phyloP scores from a whole-genome alignment of 2,888 invertebrate genomes.

The Adela reaumurella region DNA sequence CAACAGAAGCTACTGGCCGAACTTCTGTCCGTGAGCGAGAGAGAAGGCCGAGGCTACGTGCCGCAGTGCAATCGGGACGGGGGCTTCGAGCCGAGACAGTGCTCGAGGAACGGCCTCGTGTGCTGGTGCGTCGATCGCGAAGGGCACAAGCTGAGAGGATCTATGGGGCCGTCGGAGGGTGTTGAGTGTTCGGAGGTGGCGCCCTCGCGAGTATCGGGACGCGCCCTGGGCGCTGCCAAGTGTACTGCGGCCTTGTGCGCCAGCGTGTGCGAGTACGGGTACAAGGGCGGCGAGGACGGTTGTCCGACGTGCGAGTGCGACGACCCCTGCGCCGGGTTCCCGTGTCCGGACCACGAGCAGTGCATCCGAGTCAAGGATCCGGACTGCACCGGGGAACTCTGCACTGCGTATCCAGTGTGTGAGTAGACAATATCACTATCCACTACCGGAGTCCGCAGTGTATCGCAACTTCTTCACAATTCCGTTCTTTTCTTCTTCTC shows the following conservation, averaged over 20 bases:
- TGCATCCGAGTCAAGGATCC: conserved; percentile 72
- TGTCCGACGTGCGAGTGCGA: conserved; percentile 85
- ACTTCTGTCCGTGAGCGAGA: conserved; percentile 70
- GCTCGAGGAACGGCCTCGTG: conserved; percentile 79
- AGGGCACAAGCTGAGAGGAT: conserved; percentile 73
- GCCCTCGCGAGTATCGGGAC: conserved; percentile 34
- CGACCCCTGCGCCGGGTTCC: conserved; percentile 77
- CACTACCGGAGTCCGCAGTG: too few species aligned
- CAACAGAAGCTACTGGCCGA: conserved; percentile 77
- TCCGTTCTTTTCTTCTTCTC: background rate
- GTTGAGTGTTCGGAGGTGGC: conserved; percentile 57
- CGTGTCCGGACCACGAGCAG: conserved; percentile 67
- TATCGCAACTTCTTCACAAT: too few species aligned
- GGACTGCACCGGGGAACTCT: conserved; percentile 59
- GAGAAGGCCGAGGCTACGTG: conserved; percentile 77
- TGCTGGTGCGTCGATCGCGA: conserved; percentile 78
- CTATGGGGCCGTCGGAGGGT: conserved; percentile 72
- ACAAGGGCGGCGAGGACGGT: conserved; percentile 63
- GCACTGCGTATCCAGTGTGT: conserved; percentile 76
- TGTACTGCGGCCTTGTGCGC: conserved; percentile 75
- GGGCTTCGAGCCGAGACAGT: conserved; percentile 69
- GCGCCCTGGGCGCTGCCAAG: conserved; percentile 44
- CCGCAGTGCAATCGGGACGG: conserved; percentile 76
- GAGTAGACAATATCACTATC: too few species aligned
- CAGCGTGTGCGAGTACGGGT: conserved; percentile 81